A percentile compares a stretch with the other conserved stretches of the same genome.
phyloP scores from a whole-genome alignment of 2,888 invertebrate genomes.

The Carcina quercana region DNA sequence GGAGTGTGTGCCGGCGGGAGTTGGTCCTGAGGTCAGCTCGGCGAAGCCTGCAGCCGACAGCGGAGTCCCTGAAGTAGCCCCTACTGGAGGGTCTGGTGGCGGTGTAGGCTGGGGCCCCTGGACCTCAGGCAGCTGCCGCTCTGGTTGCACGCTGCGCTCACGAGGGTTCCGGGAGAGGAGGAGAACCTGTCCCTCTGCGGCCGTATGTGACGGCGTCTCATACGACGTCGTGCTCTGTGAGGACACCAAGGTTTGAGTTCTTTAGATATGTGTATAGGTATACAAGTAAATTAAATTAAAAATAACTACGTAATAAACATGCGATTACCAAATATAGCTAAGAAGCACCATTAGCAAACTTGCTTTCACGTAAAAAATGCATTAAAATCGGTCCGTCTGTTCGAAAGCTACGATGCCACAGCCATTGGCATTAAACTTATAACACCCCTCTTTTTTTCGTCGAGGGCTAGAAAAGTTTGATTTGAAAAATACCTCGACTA shows the following conservation, averaged over 20 bases:
- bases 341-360: no score
- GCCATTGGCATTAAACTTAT: no score
- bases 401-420: no score
- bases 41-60: constrained; percentile 28
- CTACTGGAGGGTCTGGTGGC: constrained; percentile 61
- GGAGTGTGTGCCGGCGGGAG: constrained; percentile 67
- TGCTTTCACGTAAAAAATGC: no score
- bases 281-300: no score
- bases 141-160: constrained; percentile 78
- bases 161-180: constrained; percentile 75
- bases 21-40: constrained; percentile 22
- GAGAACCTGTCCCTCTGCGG: constrained; percentile 72
- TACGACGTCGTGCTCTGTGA: constrained; percentile 80
- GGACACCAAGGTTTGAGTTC: constrained; percentile 76
- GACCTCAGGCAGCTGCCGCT: constrained; percentile 75
- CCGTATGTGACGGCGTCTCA: constrained; percentile 76
- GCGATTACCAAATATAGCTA: no score
- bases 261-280: no score
- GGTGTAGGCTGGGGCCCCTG: constrained; percentile 78
- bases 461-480: no score
- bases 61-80: constrained; percentile 62
- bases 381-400: no score
- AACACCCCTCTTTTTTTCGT: no score
- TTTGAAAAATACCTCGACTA: no score
- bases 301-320: no score